These are phyloP conservation scores for Gymnopithys bicolor DNA, from an alignment of 2,797 vertebrate species.

Conservation along the genomic window DNA sequence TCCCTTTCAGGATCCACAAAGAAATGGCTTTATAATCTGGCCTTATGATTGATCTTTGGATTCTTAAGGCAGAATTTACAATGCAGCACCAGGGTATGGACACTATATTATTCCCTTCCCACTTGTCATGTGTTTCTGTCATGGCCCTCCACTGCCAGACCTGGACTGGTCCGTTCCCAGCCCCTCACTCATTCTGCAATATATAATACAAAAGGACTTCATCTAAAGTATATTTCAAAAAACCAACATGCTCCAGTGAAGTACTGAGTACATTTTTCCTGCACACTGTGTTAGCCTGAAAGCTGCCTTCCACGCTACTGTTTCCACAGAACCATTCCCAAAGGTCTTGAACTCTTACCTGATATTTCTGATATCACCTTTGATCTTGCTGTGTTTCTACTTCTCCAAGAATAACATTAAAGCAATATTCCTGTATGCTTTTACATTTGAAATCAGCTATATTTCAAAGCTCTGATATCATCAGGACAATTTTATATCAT, in stretches of 20 bases:
- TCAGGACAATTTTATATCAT: slow-evolving; percentile 23
- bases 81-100: background rate
- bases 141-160: background rate
- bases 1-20: background rate
- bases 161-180: background rate
- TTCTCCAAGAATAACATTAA: slow-evolving; percentile 26
- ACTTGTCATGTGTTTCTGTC: background rate
- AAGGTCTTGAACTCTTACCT: slow-evolving; percentile 32
- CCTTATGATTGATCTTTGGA: background rate
- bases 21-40: background rate
- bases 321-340: slow-evolving; percentile 3
- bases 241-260: background rate
- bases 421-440: slow-evolving; percentile 10
- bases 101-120: background rate
- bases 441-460: slow-evolving; percentile 27
- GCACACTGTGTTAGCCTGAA: background rate
- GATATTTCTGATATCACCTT: background rate
- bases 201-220: background rate
- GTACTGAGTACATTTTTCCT: background rate
- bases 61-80: background rate
- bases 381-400: slow-evolving; percentile 25
- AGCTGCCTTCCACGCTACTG: background rate
- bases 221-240: background rate
- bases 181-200: background rate
- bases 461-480: slow-evolving; percentile 53